A percentile compares a stretch with the other conserved stretches of the same genome.
phyloP scores from a whole-genome alignment of 2,888 invertebrate species.

The Cotesia congregata region DNA sequence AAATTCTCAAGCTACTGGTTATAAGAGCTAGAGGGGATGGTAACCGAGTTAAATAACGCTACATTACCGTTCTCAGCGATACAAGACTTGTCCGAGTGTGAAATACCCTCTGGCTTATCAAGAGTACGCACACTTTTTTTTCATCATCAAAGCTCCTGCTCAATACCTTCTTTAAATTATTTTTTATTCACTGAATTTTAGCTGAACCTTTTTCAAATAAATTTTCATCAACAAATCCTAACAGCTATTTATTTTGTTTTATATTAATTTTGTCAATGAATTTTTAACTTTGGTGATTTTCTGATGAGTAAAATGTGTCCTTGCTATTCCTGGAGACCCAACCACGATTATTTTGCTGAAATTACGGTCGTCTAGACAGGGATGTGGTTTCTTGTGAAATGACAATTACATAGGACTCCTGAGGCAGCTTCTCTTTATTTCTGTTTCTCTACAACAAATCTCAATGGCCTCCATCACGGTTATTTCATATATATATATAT shows the following conservation, averaged over 20 bases:
- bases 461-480: conserved; percentile 4
- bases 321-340: conserved; percentile 15
- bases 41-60: conserved; percentile 70
- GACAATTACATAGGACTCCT: conserved; percentile 57
- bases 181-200: no score
- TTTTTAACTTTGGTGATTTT: conserved; percentile 25
- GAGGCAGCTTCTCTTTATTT: conserved; percentile 2
- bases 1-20: conserved; percentile 19
- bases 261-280: conserved; percentile 22
- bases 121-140: conserved; percentile 62
- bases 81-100: conserved; percentile 68
- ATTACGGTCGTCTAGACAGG: conserved; percentile 63
- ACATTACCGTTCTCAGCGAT: conserved; percentile 65
- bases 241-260: neutral
- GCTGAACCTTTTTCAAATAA: no score
- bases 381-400: conserved; percentile 55
- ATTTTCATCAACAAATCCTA: no score
- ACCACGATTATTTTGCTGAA: conserved; percentile 51
- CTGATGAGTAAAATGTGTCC: conserved; percentile 19
- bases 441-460: conserved; percentile 4
- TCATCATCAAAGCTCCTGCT: no score
- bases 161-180: no score
- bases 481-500: neutral
- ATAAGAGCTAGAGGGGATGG: conserved; percentile 44
- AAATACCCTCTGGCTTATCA: conserved; percentile 70